Percentiles rank a stretch among this genome's conserved stretches.
Conservation (phyloP, 2,113 vertebrate genomes). For the Silurus glanis region DNA sequence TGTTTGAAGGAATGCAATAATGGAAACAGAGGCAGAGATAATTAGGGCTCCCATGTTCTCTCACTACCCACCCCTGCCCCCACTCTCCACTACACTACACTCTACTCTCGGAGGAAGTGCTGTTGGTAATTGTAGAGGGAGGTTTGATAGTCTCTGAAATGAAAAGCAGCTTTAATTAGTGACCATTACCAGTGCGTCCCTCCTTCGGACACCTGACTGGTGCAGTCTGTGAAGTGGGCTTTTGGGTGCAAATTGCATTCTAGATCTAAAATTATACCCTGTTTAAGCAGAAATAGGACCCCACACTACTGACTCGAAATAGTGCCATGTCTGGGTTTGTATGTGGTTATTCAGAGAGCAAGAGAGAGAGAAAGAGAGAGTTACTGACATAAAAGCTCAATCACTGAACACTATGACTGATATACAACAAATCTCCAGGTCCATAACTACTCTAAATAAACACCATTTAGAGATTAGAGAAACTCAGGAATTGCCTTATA, state of each 20-base stretch:
- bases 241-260: constrained; percentile 30
- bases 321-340: not conserved
- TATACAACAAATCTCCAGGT: constrained; percentile 3
- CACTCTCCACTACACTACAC: constrained; percentile 3
- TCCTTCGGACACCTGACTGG: constrained; percentile 53
- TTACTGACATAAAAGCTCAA: not conserved
- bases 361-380: not conserved
- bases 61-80: constrained; percentile 35
- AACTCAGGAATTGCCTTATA: not conserved
- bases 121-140: constrained; percentile 70
- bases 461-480: not conserved
- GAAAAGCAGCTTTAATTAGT: constrained; percentile 72
- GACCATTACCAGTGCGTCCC: constrained; percentile 58
- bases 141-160: constrained; percentile 63
- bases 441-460: not conserved
- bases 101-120: constrained; percentile 55
- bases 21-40: constrained; percentile 20
- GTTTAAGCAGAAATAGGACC: constrained; percentile 19
- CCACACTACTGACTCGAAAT: constrained; percentile 22
- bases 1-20: constrained; percentile 34
- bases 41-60: constrained; percentile 25
- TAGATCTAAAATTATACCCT: not conserved
- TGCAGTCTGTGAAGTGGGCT: constrained; percentile 30
- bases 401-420: not conserved
- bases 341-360: not conserved